Evolutionary conservation across 2,888 invertebrate genomes (phyloP).

Genomic region (Callinectes sapidus): DNA sequence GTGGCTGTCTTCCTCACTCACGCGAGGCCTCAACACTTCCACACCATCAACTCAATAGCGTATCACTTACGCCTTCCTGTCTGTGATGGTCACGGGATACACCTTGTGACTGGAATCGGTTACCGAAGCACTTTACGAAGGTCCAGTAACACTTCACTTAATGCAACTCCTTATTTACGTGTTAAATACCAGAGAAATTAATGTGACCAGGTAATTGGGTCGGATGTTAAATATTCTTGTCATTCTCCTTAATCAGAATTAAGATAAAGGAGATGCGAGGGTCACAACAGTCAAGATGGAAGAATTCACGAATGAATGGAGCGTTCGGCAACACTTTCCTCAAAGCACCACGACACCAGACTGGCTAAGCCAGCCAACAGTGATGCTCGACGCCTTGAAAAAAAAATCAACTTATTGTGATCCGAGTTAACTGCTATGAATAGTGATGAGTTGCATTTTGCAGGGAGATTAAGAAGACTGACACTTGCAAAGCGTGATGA

Average conservation of each 20-base stretch:
- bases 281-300: neutral
- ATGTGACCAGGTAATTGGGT: no score
- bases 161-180: neutral
- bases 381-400: neutral
- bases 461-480: neutral
- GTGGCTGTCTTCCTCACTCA: neutral
- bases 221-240: neutral
- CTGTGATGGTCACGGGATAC: neutral
- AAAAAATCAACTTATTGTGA: neutral
- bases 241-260: neutral
- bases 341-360: neutral
- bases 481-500: no score
- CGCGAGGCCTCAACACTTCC: no score
- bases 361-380: neutral
- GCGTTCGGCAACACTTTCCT: neutral
- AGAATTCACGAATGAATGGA: neutral
- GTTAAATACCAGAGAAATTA: neutral
- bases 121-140: neutral
- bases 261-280: neutral
- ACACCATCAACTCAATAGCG: neutral
- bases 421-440: neutral
- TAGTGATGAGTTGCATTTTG: neutral
- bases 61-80: neutral
- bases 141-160: neutral
- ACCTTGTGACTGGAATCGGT: neutral